A percentile compares a stretch with the other conserved stretches of the same genome.
phyloP scores from a whole-genome alignment of 2,113 vertebrate species.

The Ochotona princeps region DNA sequence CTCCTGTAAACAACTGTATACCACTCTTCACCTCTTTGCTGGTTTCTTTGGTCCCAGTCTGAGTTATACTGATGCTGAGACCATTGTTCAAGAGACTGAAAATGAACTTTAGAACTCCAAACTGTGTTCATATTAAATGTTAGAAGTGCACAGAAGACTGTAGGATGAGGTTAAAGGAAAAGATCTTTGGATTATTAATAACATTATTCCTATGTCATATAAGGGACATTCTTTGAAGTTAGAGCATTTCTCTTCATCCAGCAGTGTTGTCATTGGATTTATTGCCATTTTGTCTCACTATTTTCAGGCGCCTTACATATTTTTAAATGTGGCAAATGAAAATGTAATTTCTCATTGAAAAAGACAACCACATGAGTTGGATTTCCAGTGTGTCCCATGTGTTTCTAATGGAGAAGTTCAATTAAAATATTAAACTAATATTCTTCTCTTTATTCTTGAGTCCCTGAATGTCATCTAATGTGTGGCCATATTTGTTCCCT shows the following conservation, averaged over 20 bases:
- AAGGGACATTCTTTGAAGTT: not conserved
- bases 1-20: not conserved
- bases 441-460: not conserved
- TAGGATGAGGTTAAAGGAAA: slow-evolving; percentile 5
- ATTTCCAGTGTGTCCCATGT: not conserved
- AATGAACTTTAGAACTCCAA: not conserved
- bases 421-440: not conserved
- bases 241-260: not conserved
- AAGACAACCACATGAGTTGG: not conserved
- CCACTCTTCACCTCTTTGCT: not conserved
- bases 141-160: not conserved
- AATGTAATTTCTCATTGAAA: slow-evolving; percentile 5
- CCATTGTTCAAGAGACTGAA: not conserved
- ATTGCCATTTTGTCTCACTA: not conserved
- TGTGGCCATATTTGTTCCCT: not conserved
- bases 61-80: not conserved
- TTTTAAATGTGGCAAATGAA: slow-evolving; percentile 25
- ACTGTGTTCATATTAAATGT: not conserved
- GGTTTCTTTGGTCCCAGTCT: not conserved
- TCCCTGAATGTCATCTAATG: not conserved
- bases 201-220: not conserved
- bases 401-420: not conserved
- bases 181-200: not conserved
- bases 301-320: not conserved
- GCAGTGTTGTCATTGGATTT: not conserved